These are phyloP conservation scores for Drosophila meridiana DNA, from an alignment of 2,888 invertebrate genomes.

Conservation along the genomic window DNA sequence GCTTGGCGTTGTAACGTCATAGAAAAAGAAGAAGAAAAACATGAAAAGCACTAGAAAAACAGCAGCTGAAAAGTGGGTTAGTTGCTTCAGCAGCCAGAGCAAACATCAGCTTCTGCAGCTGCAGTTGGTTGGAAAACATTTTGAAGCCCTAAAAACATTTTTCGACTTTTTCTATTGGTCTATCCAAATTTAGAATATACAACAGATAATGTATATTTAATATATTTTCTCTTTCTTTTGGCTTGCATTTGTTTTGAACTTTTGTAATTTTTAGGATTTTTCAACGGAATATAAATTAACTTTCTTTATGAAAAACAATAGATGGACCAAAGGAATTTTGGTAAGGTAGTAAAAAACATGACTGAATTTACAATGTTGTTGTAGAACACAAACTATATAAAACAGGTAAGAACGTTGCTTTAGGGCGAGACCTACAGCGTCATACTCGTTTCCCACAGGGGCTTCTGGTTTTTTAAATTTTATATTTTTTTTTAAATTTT, in stretches of 20 bases:
- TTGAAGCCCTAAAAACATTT: neutral
- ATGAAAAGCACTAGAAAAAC: neutral
- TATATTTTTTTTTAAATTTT: too few relatives aligned
- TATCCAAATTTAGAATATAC: neutral
- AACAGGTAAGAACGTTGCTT: too few relatives aligned
- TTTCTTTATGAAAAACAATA: neutral
- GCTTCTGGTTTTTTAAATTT: too few relatives aligned
- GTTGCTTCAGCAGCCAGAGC: neutral
- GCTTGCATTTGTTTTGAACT: neutral
- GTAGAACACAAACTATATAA: too few relatives aligned
- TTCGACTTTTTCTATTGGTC: neutral
- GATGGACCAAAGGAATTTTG: neutral
- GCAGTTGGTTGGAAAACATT: neutral
- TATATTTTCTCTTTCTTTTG: neutral
- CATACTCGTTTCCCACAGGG: too few relatives aligned
- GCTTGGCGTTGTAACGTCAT: neutral
- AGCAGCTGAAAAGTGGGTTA: slow-evolving; percentile 8
- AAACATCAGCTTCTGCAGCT: neutral
- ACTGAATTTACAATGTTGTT: neutral
- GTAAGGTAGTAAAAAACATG: neutral
- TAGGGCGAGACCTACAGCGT: too few relatives aligned
- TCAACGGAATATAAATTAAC: neutral
- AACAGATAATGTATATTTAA: neutral
- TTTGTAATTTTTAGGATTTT: neutral
- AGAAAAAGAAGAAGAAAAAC: neutral